These are phyloP conservation scores for Drosophila formosana DNA, from an alignment of 2,888 invertebrate genomes.

Conservation along the genomic window DNA sequence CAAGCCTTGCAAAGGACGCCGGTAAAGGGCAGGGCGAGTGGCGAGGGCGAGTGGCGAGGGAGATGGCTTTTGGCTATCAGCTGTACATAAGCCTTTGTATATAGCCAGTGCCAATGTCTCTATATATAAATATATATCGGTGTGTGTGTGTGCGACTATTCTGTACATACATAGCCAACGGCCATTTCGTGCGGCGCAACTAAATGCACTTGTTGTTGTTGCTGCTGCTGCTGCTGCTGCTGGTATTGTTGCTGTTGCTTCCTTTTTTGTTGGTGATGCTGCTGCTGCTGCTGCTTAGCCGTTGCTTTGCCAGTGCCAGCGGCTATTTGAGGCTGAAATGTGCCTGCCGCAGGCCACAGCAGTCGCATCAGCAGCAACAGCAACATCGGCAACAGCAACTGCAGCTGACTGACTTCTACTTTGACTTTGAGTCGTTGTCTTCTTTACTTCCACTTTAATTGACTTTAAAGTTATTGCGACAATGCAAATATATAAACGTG, in stretches of 20 bases:
- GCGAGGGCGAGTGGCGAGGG: not conserved
- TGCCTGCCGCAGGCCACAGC: constrained; percentile 50
- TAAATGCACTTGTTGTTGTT: constrained; percentile 74
- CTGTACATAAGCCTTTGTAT: constrained; percentile 68
- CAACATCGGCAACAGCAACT: constrained; percentile 24
- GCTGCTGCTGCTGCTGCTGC: constrained; percentile 53
- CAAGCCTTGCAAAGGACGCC: constrained; percentile 40
- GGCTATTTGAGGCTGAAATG: constrained; percentile 69
- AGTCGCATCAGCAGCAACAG: constrained; percentile 29
- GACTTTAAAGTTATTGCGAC: constrained; percentile 39
- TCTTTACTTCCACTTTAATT: constrained; percentile 43
- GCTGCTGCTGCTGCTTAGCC: constrained; percentile 52
- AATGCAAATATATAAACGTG: not conserved
- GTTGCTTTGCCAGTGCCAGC: constrained; percentile 64
- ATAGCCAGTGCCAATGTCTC: constrained; percentile 35
- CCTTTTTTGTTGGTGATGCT: constrained; percentile 41
- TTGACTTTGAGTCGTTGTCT: constrained; percentile 59
- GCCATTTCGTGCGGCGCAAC: constrained; percentile 70
- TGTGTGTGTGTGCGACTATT: constrained; percentile 41
- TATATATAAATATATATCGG: constrained; percentile 9
- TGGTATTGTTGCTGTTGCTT: constrained; percentile 33
- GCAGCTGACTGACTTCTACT: constrained; percentile 60
- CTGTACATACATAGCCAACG: constrained; percentile 42
- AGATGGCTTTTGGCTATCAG: constrained; percentile 9
- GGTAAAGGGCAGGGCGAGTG: not conserved